Evolutionary conservation across 2,113 vertebrate genomes (phyloP).

Genomic region (Micronisus gabar): DNA sequence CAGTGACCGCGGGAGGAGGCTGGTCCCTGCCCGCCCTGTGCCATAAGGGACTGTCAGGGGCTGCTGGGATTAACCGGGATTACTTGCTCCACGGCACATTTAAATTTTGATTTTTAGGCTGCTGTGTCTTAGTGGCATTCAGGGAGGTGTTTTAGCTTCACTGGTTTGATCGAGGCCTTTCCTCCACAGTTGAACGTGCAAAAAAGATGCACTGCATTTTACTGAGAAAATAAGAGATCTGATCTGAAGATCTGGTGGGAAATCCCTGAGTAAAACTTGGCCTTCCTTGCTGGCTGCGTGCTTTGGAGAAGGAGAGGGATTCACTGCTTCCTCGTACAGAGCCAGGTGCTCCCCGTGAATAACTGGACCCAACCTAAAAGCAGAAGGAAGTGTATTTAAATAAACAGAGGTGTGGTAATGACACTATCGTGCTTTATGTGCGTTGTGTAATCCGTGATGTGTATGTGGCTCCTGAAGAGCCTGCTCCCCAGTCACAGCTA

Average conservation of each 20-base stretch:
- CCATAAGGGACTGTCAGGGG: background rate
- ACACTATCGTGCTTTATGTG: background rate
- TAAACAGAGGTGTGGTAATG: constrained; percentile 45
- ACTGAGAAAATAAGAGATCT: background rate
- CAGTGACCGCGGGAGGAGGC: background rate
- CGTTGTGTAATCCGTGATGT: background rate
- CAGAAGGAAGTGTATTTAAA: constrained; percentile 42
- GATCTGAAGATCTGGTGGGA: background rate
- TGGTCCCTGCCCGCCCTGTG: accelerated
- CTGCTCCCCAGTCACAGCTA: background rate
- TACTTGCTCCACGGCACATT: background rate
- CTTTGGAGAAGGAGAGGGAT: background rate
- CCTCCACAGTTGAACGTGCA: background rate
- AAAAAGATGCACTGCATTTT: background rate
- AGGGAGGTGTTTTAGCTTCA: background rate
- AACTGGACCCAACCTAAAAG: constrained; percentile 26
- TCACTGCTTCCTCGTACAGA: background rate
- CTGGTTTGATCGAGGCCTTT: background rate
- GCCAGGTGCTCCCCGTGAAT: background rate
- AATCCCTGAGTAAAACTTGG: background rate
- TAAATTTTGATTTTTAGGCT: background rate
- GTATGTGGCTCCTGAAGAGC: background rate
- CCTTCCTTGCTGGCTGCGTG: background rate
- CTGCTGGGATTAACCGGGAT: background rate
- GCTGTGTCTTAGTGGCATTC: accelerated